Evolutionary conservation across 2,797 vertebrate genomes (phyloP).

Genomic region (Sebastes steindachneri): DNA sequence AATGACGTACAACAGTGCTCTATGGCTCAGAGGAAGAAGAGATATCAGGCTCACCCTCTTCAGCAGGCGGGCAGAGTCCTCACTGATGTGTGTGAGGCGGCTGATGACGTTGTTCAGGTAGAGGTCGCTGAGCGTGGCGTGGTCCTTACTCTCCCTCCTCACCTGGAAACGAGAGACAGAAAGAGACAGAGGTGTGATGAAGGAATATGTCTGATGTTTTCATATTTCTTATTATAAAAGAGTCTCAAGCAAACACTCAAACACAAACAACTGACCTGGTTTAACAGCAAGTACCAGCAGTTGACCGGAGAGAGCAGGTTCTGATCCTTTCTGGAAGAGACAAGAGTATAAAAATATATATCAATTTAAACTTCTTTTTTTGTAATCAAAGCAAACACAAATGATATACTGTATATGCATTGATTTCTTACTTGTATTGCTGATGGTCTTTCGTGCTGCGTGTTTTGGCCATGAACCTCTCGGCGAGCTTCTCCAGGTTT

Average conservation of each 20-base stretch:
- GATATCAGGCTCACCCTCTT: conserved; percentile 89
- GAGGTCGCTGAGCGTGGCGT: conserved; percentile 96
- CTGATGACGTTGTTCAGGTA: conserved; percentile 98
- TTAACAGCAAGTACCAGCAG: conserved; percentile 98
- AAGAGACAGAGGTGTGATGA: background rate
- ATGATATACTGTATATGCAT: fast-evolving
- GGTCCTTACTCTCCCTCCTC: conserved; percentile 97
- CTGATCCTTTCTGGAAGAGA: conserved; percentile 92
- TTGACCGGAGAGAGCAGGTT: conserved; percentile 97
- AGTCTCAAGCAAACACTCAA: background rate
- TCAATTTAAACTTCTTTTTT: background rate
- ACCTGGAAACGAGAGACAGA: conserved; percentile 74
- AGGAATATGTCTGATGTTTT: background rate
- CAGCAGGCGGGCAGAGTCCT: conserved; percentile 96
- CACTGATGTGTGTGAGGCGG: conserved; percentile 96
- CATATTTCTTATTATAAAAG: background rate
- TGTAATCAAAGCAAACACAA: background rate
- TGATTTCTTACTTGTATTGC: conserved; percentile 91
- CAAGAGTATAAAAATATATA: background rate
- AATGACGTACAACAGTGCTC: background rate
- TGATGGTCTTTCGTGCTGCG: conserved; percentile 99
- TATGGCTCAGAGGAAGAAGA: too few relatives aligned
- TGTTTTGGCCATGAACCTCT: conserved; percentile 99
- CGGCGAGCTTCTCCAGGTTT: conserved; percentile 95
- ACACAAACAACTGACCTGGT: conserved; percentile 79